A percentile compares a stretch with the other conserved stretches of the same genome.
These are phyloP conservation scores for Polypterus senegalus DNA, from an alignment of 2,113 vertebrate genomes.

Conservation along the genomic window DNA sequence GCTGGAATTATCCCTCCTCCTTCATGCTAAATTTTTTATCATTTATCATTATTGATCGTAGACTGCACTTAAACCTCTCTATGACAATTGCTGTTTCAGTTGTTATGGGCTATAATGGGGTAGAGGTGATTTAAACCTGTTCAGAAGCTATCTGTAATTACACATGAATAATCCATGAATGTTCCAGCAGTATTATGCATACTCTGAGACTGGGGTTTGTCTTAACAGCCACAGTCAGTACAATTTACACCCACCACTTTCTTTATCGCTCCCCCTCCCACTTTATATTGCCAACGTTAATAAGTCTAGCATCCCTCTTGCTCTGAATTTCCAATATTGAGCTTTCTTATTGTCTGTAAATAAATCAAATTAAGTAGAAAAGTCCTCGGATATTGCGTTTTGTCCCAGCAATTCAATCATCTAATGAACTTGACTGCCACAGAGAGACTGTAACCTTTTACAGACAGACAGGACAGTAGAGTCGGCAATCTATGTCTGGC, in stretches of 20 bases:
- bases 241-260: slow-evolving; percentile 41
- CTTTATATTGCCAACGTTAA: slow-evolving; percentile 26
- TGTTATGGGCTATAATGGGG: slow-evolving; percentile 74
- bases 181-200: slow-evolving; percentile 37
- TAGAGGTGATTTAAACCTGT: slow-evolving; percentile 77
- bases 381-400: slow-evolving; percentile 20
- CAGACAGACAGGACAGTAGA: no score
- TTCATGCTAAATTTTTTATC: slow-evolving; percentile 70
- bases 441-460: slow-evolving; percentile 3
- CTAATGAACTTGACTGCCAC: slow-evolving; percentile 50
- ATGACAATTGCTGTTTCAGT: slow-evolving; percentile 82
- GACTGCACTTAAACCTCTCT: slow-evolving; percentile 68
- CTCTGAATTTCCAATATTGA: slow-evolving; percentile 19
- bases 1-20: slow-evolving; percentile 45
- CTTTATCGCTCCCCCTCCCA: slow-evolving; percentile 32
- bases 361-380: slow-evolving; percentile 24
- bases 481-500: no score
- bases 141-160: slow-evolving; percentile 92
- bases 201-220: slow-evolving; percentile 42
- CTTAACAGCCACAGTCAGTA: slow-evolving; percentile 36
- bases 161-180: slow-evolving; percentile 90
- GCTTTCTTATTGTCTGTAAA: slow-evolving; percentile 29
- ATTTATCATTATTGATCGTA: slow-evolving; percentile 87
- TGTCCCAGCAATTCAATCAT: slow-evolving; percentile 27
- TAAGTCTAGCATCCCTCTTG: slow-evolving; percentile 24